Evolutionary conservation across 2,888 invertebrate species (phyloP), one percentile per base, ranked within the genome.

Genomic region (Orthonevra nobilis): DNA sequence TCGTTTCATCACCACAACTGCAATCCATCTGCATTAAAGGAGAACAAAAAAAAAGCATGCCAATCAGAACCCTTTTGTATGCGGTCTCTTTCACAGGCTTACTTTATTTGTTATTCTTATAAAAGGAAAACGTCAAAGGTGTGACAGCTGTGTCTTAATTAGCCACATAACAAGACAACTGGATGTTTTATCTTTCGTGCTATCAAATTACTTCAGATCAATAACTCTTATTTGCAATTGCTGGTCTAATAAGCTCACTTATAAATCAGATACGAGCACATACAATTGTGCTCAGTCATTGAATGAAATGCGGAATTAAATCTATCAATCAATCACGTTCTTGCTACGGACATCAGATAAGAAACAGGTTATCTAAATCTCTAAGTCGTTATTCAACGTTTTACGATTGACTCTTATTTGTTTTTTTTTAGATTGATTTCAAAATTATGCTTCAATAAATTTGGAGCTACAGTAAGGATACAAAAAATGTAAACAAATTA

Each of bases 11-110:
- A 58, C 56, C 46, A 34, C 56, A 68, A 68, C 56, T 32, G 26
- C n/a, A 46, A 42, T 58, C 30, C 46, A 68, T 68, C 56, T 68
- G 48, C 38, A 58, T 68, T 58, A 46, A n/a, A n/a, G n/a, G n/a
- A n/a, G n/a, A 30, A 52, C 7, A 26, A 42, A 38, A 32, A 20
- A 12, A 14, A 42, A 66, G 20, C 30, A 1, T 30, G 3, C 7
- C 1, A 30, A 30, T 12, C 20, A 19, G 17, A 58, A 50, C 56
- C 30, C 58, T 68, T 68, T n/a, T 6, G 15, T 50, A 69, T 69
- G 69, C 17, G 50, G 58, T 69, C 50, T 58, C 14, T 50, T 42
- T 42, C 15, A 30, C 20, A 15, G 38, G 10, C 36, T 15, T 28
- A 32, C 40, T 14, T 30, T 40, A 48, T 40, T 56, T 40, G 36